Conservation (phyloP, 2,113 vertebrate genomes). For the Grammomys dolichurus region DNA sequence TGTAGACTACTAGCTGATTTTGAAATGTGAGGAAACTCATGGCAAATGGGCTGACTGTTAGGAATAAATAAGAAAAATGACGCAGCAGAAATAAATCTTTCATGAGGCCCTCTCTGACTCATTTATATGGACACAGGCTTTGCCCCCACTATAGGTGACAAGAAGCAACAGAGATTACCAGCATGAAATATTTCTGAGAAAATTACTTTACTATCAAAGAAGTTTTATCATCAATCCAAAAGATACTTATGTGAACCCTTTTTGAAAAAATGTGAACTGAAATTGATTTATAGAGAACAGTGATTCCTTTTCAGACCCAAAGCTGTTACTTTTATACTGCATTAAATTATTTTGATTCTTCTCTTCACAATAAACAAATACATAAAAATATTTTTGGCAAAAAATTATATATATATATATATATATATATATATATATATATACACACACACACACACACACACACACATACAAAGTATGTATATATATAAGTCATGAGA, state of each 20-base stretch:
- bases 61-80: constrained; percentile 85
- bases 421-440: neutral
- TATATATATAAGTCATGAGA: neutral
- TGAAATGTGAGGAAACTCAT: constrained; percentile 83
- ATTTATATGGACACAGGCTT: constrained; percentile 64
- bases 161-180: constrained; percentile 63
- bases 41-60: constrained; percentile 80
- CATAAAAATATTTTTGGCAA: neutral
- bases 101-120: constrained; percentile 69
- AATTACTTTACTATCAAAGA: constrained; percentile 64
- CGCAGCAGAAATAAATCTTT: constrained; percentile 83
- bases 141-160: constrained; percentile 60
- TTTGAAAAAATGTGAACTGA: constrained; percentile 66
- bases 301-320: neutral
- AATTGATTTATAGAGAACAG: constrained; percentile 11
- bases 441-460: no score
- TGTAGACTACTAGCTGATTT: constrained; percentile 75
- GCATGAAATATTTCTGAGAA: constrained; percentile 63
- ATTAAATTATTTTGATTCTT: neutral
- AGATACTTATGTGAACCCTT: constrained; percentile 47
- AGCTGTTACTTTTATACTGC: constrained; percentile 3
- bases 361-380: neutral
- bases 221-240: constrained; percentile 67
- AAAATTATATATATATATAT: neutral
- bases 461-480: neutral